A percentile compares a stretch with the other conserved stretches of the same genome.
phyloP scores from a whole-genome alignment of 2,888 invertebrate species.

The Tineola bisselliella region DNA sequence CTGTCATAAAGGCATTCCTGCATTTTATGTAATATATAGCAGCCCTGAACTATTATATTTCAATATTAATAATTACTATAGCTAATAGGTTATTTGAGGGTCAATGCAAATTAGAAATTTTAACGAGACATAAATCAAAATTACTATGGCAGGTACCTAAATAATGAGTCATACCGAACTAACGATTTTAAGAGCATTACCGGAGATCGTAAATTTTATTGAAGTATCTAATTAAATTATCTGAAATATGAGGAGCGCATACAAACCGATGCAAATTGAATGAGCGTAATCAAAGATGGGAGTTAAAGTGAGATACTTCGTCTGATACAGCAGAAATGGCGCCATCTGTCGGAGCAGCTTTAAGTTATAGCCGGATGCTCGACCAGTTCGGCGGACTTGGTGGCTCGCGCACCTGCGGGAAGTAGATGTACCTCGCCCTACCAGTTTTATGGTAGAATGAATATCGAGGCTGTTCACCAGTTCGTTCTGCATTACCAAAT shows the following conservation, averaged over 20 bases:
- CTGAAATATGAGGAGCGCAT: not conserved
- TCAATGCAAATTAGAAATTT: not conserved
- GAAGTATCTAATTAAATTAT: not conserved
- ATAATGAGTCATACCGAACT: not conserved
- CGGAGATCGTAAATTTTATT: not conserved
- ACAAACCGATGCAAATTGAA: not conserved
- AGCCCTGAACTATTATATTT: too few relatives aligned
- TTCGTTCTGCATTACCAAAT: conserved; percentile 46
- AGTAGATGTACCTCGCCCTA: not conserved
- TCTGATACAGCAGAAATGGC: conserved; percentile 19
- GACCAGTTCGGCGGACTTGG: conserved; percentile 40
- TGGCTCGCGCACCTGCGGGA: conserved; percentile 10
- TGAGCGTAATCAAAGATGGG: not conserved
- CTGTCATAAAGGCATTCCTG: conserved; percentile 23
- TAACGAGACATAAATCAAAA: not conserved
- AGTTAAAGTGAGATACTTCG: not conserved
- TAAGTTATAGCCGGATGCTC: conserved; percentile 51
- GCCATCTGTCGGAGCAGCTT: conserved; percentile 50
- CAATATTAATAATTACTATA: not conserved
- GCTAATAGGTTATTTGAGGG: too few relatives aligned
- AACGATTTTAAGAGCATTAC: not conserved
- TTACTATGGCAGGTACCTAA: not conserved
- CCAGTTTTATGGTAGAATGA: conserved; percentile 10
- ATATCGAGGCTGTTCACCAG: not conserved
- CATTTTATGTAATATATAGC: not conserved